Base-by-base conservation (phyloP, 2,888 invertebrate genomes). In the Caenorhabditis parvicauda region DNA sequence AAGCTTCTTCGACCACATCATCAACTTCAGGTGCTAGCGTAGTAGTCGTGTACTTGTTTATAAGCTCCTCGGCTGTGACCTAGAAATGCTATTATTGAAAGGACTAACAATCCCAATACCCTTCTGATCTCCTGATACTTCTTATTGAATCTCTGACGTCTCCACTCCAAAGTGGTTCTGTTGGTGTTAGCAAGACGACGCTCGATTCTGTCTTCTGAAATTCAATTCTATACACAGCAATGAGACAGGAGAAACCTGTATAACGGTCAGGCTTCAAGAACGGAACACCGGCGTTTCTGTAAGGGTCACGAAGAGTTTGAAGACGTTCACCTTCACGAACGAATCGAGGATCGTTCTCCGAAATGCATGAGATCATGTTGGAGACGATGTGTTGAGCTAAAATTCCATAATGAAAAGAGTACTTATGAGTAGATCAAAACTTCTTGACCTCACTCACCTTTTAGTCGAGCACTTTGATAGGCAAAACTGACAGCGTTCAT, bases 401-500 rank as follows among this genome's bases (percentile, higher is more conserved):
- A 48, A n/a, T 12, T 4, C n/a, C n/a, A 5, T 17, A 27, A 28
- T 48, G 37, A 48, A 19, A 9, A 28, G n/a, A 6, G n/a, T 5
- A 27, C n/a, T 32, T n/a, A 12, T n/a, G 9, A 32, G n/a, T 32
- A 32, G 9, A 9, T 9, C 21, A 22, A 24, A 21, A n/a, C 17
- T 3, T 22, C 14, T 14, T 17, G 17, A 45, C 4, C 5, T n/a
- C 19, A 19, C 46, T 32, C 3, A 28, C 64, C 57, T 41, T 71
- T 71, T 37, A 65, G 67, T n/a, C 60, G 55, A 14, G 67, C 68
- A 28, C 65, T 64, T 46, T 67, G 67, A 29, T 71, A 71, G 1
- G 68, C 59, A 1, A 69, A 49, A 0, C 67, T 67, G 14, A 71
- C 65, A n/a, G 71, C 71, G 38, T 71, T 71, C 68, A 71, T 69